Evolutionary conservation across 1,140 invertebrate species (phyloP), one percentile per base, ranked within the genome.

Genomic region (Teleopsis dalmanni): DNA sequence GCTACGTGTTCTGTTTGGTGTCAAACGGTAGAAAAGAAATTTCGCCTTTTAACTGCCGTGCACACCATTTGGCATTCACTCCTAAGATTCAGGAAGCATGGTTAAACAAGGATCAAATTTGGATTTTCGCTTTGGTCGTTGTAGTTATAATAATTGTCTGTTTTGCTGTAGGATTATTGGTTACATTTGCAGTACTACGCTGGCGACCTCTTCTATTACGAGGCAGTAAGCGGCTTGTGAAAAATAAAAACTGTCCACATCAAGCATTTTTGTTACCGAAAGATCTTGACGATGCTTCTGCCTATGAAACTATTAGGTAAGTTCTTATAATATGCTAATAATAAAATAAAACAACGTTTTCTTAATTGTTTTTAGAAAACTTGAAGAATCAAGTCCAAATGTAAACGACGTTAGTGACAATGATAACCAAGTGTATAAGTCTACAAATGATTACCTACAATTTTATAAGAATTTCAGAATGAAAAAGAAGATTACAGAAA

Each of bases 251-350:
- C 0, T 51, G 58, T 3, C 56, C 58, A 0, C 49, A 49, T 5
- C 43, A 50, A 16, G 51, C 58, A 41, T 31, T 50, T 2, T 53
- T 64, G 0, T 23, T 64, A 23, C 52, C 55, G 4, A 37, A 21
- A 31, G n/a, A n/a, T n/a, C n/a, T n/a, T n/a, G n/a, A n/a, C n/a
- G n/a, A n/a, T n/a, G n/a, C n/a, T n/a, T n/a, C n/a, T n/a, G n/a
- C n/a, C n/a, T n/a, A n/a, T n/a, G n/a, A n/a, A n/a, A n/a, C n/a
- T n/a, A n/a, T n/a, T n/a, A n/a, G n/a, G n/a, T n/a, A n/a, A n/a
- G n/a, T n/a, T n/a, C n/a, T n/a, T n/a, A n/a, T n/a, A n/a, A n/a
- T n/a, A n/a, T n/a, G n/a, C n/a, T n/a, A n/a, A n/a, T n/a, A n/a
- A n/a, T n/a, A n/a, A n/a, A n/a, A n/a, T n/a, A n/a, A n/a, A n/a